Base-by-base conservation (phyloP, 2,888 invertebrate species). In the Antheraea yamamai region DNA sequence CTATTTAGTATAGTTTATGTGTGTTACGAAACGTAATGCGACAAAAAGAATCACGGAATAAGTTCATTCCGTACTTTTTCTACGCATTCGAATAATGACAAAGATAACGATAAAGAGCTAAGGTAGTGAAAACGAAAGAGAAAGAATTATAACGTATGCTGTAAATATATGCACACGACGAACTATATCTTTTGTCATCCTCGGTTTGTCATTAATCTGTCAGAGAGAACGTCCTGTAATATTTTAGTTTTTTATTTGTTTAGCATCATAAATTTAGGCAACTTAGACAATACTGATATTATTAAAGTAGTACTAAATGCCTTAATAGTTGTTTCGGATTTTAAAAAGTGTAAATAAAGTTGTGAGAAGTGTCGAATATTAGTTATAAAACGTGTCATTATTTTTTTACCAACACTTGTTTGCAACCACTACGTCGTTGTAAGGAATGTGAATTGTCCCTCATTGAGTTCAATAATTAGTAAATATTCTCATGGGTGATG, bases 181-280 rank as follows among this genome's bases (percentile, higher is more conserved):
- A 20, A 12, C 23, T 61, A 73, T 77, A 18, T 2, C 18, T 4
- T 18, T 16, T 82, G 81, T 82, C 85, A 82, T 75, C 23, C 58
- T 64, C 73, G 72, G 74, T 61, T 74, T 80, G 76, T 80, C 79
- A 79, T 76, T 73, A 55, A 72, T 72, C 77, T 87, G 87, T 86
- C 83, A 85, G 80, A 88, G 88, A 88, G 88, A 84, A 88, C 89
- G 85, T 88, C 89, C 86, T 88, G 88, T 87, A 88, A 88, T 89
- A 92, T 90, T 93, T 92, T 93, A 92, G 88, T 93, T 93, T 93
- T 92, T 92, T 93, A 92, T 93, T 93, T 92, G 90, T 92, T 92
- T 90, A 89, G 87, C 70, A 70, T 61, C 84, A 82, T 88, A 88
- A 87, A 88, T 89, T 85, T 88, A 86, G 86, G 83, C 81, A 85